Evolutionary conservation across 2,888 invertebrate genomes (phyloP), one percentile per base, ranked within the genome.

Genomic region (Drosophila neutralis): DNA sequence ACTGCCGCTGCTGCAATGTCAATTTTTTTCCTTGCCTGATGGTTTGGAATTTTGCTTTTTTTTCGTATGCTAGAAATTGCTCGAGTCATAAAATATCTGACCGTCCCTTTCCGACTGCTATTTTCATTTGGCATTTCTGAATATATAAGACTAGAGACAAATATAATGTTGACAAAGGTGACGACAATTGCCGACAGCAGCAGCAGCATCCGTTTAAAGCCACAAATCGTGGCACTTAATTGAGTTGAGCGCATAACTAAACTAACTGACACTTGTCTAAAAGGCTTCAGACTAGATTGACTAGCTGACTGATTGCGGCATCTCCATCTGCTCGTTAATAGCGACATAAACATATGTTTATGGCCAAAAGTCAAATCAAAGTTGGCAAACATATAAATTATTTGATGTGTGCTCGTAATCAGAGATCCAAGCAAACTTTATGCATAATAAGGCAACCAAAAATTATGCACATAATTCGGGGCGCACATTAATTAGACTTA

Each of bases 91-190:
- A 90, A 77, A 90, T 76, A 79, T 77, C 73, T 72, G 80, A 58
- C 71, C 72, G 69, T 59, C 58, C 59, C 42, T 56, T 54, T 42
- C 33, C 42, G 58, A 42, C 52, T 81, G 73, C 48, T 71, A 69
- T 72, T 68, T 68, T 56, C 62, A 66, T 84, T 75, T 76, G 60
- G 73, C 78, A 87, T 85, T 83, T 78, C 80, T 88, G 78, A 79
- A 79, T 11, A 21, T 77, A 90, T 79, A 89, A 83, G 89, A 87
- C 78, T 74, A 76, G 80, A 78, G 78, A 70, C 80, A 85, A 90
- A 87, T 85, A 78, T 76, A 67, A 83, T 91, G 81, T 90, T 89
- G 89, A 88, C 90, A 79, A 82, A 87, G 90, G 78, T 89, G 90
- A 87, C 90, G 89, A 89, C 90, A 90, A 90, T 89, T 87, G 87